Percentiles rank a stretch among this genome's conserved stretches.
Evolutionary conservation across 2,113 vertebrate genomes (phyloP).

Genomic region (Oryzias woworae): DNA sequence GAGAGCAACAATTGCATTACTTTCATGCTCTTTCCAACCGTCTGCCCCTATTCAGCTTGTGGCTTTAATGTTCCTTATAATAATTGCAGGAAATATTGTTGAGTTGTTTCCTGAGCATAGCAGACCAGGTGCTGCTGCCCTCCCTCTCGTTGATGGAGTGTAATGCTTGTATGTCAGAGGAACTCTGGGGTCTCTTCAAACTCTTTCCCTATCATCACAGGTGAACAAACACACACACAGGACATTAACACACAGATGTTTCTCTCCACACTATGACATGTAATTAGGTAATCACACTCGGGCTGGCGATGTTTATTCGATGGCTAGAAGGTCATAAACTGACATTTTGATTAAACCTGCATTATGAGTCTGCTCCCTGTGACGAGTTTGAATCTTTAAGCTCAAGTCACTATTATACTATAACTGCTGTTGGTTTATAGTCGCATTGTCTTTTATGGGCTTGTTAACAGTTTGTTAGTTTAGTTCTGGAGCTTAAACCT

Average conservation of each 20-base stretch:
- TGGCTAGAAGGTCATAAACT: conserved; percentile 4
- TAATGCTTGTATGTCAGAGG: conserved; percentile 90
- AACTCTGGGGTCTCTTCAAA: conserved; percentile 96
- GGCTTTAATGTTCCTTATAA: not conserved
- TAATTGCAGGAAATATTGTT: conserved; percentile 83
- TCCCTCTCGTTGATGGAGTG: conserved; percentile 97
- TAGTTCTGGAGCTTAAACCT: not conserved
- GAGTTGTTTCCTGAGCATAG: conserved; percentile 75
- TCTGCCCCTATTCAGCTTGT: not conserved
- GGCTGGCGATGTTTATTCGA: conserved; percentile 18
- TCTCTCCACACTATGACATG: conserved; percentile 1
- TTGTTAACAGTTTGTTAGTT: too few relatives aligned
- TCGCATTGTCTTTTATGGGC: too few relatives aligned
- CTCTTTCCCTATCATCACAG: conserved; percentile 97
- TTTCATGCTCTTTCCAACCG: not conserved
- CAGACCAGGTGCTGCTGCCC: conserved; percentile 86
- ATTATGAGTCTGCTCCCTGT: too few relatives aligned
- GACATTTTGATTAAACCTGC: too few relatives aligned
- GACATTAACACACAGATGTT: not conserved
- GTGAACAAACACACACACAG: conserved; percentile 66
- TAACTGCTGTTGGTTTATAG: too few relatives aligned
- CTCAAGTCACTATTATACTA: too few relatives aligned
- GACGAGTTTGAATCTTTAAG: too few relatives aligned
- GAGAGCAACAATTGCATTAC: not conserved
- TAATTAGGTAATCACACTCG: conserved; percentile 15